Percentiles rank a stretch among this genome's conserved stretches.
Evolutionary conservation across 1,140 invertebrate genomes (phyloP).

Genomic region (Drosophila oshimai): DNA sequence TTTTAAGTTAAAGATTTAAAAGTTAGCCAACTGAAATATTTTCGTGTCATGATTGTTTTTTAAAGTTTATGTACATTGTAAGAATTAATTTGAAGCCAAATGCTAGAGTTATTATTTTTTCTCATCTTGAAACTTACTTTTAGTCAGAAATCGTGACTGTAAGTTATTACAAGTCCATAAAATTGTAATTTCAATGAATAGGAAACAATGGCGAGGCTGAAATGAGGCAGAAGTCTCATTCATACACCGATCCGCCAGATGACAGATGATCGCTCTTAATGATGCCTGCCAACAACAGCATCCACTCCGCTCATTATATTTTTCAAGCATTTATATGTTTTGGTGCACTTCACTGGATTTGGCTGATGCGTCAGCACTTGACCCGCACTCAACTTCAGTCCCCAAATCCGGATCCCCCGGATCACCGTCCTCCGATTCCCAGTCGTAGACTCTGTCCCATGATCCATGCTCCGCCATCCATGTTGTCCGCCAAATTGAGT

Average conservation of each 20-base stretch:
- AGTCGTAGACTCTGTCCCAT: conserved; percentile 36
- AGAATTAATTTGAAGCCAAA: too few species aligned
- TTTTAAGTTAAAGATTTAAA: too few species aligned
- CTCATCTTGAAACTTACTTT: too few species aligned
- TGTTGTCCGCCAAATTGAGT: conserved; percentile 74
- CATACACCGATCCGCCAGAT: conserved; percentile 30
- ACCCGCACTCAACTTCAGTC: conserved; percentile 42
- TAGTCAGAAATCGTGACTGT: too few species aligned
- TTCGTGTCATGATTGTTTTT: too few species aligned
- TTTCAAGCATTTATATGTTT: conserved; percentile 69
- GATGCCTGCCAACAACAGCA: conserved; percentile 54
- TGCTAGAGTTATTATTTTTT: too few species aligned
- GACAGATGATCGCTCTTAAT: conserved; percentile 75
- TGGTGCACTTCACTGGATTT: conserved; percentile 74
- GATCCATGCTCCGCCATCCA: conserved; percentile 67
- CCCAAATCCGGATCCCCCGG: neutral
- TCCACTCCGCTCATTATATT: conserved; percentile 66
- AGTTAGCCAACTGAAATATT: too few species aligned
- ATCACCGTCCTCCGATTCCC: conserved; percentile 15
- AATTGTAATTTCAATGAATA: neutral
- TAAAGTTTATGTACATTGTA: too few species aligned
- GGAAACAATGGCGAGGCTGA: conserved; percentile 28
- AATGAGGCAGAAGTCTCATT: conserved; percentile 52
- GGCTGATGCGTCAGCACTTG: conserved; percentile 79
- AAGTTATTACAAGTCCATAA: too few species aligned